Evolutionary conservation across 64 coral and sea anemone species (phyloP), one percentile per base, ranked within the genome.

Genomic region (Exaiptasia diaphana): DNA sequence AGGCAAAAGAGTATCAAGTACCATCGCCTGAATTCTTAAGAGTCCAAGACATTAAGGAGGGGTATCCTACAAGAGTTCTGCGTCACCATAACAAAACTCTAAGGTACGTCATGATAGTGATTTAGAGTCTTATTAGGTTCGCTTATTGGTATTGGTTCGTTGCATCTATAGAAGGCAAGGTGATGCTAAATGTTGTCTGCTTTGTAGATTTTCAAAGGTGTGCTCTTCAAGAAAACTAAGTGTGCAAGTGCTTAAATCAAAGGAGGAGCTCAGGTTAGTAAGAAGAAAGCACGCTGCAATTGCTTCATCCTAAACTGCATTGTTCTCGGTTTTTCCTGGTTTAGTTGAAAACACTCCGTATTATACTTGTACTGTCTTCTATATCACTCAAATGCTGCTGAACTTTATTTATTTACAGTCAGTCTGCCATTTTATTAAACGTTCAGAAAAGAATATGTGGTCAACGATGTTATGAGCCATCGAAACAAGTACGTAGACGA

Each of bases 371-470:
- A n/a, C n/a, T n/a, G n/a, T n/a, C n/a, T n/a, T n/a, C n/a, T n/a
- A n/a, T n/a, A n/a, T n/a, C n/a, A n/a, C n/a, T n/a, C n/a, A n/a
- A n/a, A n/a, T n/a, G n/a, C n/a, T n/a, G n/a, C n/a, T n/a, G n/a
- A n/a, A n/a, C n/a, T n/a, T n/a, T n/a, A 17, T 23, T 31, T 68
- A 52, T 36, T 67, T 21, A 9, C 74, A 93, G 90, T 57, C 49
- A 58, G 28, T 93, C 90, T 67, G 90, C 83, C 21, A 65, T 87
- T 17, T 74, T 93, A 27, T 87, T 93, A n/a, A 93, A 82, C 40
- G 11, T 93, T 41, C 60, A 44, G 4, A 82, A 33, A 59, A 33
- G 83, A 82, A 37, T 93, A 30, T 69, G 83, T 32, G 71, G 67
- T 5, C 64, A 63, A 24, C 75, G 90, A 70, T 8, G 18, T 23